phyloP scores from a whole-genome alignment of 1,140 invertebrate species.

The Bombus sibiricus region DNA sequence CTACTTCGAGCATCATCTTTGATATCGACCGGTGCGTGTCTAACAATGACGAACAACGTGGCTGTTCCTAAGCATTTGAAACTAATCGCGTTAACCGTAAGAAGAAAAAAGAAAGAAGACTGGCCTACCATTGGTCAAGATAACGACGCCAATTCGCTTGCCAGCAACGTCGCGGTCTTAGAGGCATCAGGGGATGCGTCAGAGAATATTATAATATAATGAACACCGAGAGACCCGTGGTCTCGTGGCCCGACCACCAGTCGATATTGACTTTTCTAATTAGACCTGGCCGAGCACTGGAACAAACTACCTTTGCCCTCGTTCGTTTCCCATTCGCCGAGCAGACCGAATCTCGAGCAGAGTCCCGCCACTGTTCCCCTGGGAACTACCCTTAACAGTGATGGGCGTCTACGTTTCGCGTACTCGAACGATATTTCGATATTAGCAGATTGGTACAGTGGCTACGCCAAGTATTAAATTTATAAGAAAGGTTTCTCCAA shows the following conservation, averaged over 20 bases:
- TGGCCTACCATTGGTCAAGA: neutral
- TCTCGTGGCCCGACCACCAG: conserved; percentile 16
- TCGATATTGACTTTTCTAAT: conserved; percentile 74
- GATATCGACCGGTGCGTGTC: too few species aligned
- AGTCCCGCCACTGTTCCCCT: neutral
- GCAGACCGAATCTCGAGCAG: neutral
- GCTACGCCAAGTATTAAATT: too few species aligned
- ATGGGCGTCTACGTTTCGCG: neutral
- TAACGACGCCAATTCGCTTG: conserved; percentile 25
- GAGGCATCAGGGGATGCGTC: conserved; percentile 1
- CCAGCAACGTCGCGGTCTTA: conserved; percentile 16
- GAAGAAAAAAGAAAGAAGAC: neutral
- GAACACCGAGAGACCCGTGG: conserved; percentile 38
- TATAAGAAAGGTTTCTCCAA: too few species aligned
- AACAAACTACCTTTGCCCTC: conserved; percentile 46
- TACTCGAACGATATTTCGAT: too few species aligned
- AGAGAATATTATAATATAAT: conserved; percentile 56
- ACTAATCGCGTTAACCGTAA: neutral
- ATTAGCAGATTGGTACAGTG: neutral
- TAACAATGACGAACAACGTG: neutral
- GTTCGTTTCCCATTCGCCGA: conserved; percentile 4
- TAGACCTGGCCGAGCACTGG: conserved; percentile 56
- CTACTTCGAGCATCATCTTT: too few species aligned
- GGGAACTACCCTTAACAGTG: neutral
- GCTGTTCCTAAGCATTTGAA: neutral